phyloP scores from a whole-genome alignment of 2,113 vertebrate species.

The Strigops habroptila region DNA sequence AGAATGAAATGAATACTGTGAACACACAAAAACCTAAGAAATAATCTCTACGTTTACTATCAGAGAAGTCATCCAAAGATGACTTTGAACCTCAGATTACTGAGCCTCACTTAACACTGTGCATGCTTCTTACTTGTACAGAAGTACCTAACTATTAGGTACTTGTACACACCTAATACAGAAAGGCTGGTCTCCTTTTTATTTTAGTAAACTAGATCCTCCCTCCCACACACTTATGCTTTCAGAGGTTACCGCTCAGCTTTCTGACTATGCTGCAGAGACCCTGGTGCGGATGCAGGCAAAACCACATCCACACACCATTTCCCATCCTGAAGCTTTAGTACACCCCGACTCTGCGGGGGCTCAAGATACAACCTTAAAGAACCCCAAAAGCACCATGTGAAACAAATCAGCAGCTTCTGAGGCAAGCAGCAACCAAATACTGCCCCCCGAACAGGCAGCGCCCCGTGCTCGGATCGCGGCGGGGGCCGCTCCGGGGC shows the following conservation, averaged over 20 bases:
- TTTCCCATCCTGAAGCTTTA: background rate
- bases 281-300: background rate
- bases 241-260: background rate
- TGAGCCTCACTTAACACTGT: background rate
- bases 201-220: background rate
- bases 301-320: background rate
- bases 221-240: accelerated
- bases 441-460: background rate
- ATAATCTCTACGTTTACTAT: background rate
- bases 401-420: background rate
- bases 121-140: background rate
- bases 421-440: background rate
- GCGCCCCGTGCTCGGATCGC: background rate
- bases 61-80: background rate
- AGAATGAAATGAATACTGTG: accelerated
- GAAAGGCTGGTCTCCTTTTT: background rate
- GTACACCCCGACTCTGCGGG: accelerated
- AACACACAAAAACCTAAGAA: background rate
- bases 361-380: background rate
- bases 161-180: background rate
- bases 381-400: background rate
- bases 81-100: background rate
- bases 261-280: background rate
- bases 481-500: background rate
- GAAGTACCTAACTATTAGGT: no score